phyloP scores from a whole-genome alignment of 2,888 invertebrate species.

The Physocephala rufipes region DNA sequence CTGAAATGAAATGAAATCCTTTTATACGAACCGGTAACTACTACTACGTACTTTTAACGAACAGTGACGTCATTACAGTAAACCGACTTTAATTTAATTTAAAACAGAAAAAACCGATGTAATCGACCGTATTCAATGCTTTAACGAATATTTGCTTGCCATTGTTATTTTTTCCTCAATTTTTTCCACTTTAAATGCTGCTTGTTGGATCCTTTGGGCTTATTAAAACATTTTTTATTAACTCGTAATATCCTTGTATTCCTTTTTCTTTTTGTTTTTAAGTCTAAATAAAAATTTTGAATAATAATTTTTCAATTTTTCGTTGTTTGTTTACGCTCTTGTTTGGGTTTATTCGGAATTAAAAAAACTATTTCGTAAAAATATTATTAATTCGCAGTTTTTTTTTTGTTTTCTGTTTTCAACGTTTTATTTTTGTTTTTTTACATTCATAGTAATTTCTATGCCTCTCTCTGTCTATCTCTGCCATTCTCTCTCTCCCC shows the following conservation, averaged over 20 bases:
- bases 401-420: no score
- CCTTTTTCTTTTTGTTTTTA: neutral
- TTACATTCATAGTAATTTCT: no score
- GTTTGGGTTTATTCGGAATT: no score
- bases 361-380: no score
- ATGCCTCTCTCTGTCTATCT: no score
- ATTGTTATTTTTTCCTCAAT: neutral
- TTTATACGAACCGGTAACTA: no score
- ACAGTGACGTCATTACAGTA: neutral
- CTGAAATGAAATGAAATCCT: no score
- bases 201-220: neutral
- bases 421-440: no score
- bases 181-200: neutral
- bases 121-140: conserved; percentile 31
- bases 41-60: no score
- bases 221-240: neutral
- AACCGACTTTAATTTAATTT: conserved; percentile 27
- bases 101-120: no score
- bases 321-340: neutral
- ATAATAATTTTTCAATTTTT: neutral
- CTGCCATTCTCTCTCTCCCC: no score
- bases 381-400: no score
- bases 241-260: neutral
- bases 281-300: neutral
- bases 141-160: neutral